phyloP scores from a whole-genome alignment of 2,113 vertebrate genomes.

The Carassius gibelio region DNA sequence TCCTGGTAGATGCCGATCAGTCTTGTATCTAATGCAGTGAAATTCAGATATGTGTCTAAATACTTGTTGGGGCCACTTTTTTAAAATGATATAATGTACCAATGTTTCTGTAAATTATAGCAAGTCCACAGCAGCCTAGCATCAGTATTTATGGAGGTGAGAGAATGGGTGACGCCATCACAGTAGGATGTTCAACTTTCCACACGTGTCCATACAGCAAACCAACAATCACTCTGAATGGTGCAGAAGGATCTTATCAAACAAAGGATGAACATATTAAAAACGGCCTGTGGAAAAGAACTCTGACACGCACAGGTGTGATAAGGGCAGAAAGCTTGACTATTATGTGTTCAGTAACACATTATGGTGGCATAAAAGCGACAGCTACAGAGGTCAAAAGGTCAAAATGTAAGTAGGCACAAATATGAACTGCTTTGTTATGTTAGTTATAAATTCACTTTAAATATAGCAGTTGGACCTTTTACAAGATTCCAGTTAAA shows the following conservation, averaged over 20 bases:
- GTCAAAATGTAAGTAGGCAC: slow-evolving; percentile 56
- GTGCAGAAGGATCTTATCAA: too few species aligned
- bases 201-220: too few species aligned
- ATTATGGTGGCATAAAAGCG: slow-evolving; percentile 19
- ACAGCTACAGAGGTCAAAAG: not conserved
- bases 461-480: not conserved
- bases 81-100: not conserved
- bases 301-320: too few species aligned
- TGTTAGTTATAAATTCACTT: not conserved
- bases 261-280: not conserved
- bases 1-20: not conserved
- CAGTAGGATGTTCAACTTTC: too few species aligned
- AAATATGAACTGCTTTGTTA: not conserved
- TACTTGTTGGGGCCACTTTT: too few species aligned
- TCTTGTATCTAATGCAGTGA: not conserved
- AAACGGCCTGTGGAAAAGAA: too few species aligned
- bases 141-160: slow-evolving; percentile 21
- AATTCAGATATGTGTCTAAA: not conserved
- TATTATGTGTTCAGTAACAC: too few species aligned
- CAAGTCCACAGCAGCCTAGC: not conserved
- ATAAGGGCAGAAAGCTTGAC: too few species aligned
- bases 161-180: too few species aligned
- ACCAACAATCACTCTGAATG: too few species aligned
- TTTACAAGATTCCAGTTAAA: not conserved
- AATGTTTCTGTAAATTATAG: slow-evolving; percentile 19